A percentile compares a stretch with the other conserved stretches of the same genome.
Conservation (phyloP, 2,888 invertebrate genomes). For the Panopea generosa region DNA sequence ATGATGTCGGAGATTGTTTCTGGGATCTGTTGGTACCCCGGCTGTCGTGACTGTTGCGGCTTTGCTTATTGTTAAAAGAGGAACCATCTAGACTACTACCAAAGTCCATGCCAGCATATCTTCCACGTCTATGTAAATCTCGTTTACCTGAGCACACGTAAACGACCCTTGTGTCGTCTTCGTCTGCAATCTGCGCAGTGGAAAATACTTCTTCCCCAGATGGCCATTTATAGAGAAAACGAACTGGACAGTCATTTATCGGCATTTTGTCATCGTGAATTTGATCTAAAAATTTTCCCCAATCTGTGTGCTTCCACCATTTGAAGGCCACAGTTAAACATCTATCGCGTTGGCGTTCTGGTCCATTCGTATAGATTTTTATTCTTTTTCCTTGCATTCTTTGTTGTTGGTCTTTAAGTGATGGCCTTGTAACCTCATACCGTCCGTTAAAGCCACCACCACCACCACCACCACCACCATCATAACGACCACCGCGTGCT, state of each 20-base stretch:
- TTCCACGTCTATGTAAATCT: not conserved
- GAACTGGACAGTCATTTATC: too few relatives aligned
- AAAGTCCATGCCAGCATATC: slow-evolving; percentile 19
- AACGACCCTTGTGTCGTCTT: slow-evolving; percentile 9
- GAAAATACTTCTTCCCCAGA: slow-evolving; percentile 10
- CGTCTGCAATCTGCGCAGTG: slow-evolving; percentile 29
- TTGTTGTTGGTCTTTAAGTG: slow-evolving; percentile 12
- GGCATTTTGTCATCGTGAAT: too few relatives aligned
- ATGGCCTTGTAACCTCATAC: slow-evolving; percentile 20
- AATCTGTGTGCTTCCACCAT: slow-evolving; percentile 12
- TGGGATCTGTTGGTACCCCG: slow-evolving; percentile 28
- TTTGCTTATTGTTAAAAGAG: slow-evolving; percentile 11
- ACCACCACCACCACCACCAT: too few relatives aligned
- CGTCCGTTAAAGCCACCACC: not conserved
- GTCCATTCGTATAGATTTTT: slow-evolving; percentile 19
- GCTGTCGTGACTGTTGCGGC: slow-evolving; percentile 43
- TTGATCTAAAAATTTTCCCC: too few relatives aligned
- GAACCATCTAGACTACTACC: not conserved
- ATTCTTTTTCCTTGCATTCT: slow-evolving; percentile 9
- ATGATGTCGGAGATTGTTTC: slow-evolving; percentile 34
- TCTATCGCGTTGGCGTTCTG: slow-evolving; percentile 4
- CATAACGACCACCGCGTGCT: too few relatives aligned
- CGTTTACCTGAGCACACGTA: slow-evolving; percentile 7
- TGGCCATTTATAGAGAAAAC: slow-evolving; percentile 36
- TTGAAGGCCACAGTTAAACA: slow-evolving; percentile 8